These are phyloP conservation scores for Mormyrops boulengeri DNA, from an alignment of 2,797 vertebrate species.

Conservation along the genomic window DNA sequence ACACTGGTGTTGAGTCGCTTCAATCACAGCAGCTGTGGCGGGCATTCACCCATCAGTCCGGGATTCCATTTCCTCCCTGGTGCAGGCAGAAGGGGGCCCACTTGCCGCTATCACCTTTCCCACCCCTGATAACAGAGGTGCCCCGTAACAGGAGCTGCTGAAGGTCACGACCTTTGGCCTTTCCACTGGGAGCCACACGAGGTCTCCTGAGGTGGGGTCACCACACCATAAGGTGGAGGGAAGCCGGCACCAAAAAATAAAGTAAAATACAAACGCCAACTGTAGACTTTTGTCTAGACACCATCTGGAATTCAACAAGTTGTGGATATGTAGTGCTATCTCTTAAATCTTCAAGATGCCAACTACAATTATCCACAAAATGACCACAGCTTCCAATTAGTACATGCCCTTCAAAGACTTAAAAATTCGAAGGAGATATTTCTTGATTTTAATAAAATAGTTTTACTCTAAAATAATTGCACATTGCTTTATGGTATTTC, in stretches of 20 bases:
- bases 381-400: background rate
- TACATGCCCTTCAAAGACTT: background rate
- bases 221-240: background rate
- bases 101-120: conserved; percentile 32
- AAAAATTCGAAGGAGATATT: background rate
- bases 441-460: background rate
- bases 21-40: conserved; percentile 33
- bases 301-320: conserved; percentile 47
- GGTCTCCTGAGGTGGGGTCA: conserved; percentile 26
- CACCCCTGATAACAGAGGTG: conserved; percentile 27
- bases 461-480: background rate
- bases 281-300: conserved; percentile 47
- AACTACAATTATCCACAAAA: conserved; percentile 13
- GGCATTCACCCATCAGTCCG: conserved; percentile 42
- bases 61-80: conserved; percentile 23
- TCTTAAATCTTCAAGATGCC: conserved; percentile 29
- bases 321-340: conserved; percentile 30
- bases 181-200: background rate
- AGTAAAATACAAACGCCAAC: conserved; percentile 31
- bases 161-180: conserved; percentile 12
- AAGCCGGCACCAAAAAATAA: conserved; percentile 3
- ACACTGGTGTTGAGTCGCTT: background rate
- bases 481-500: background rate
- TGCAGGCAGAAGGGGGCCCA: conserved; percentile 21
- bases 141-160: conserved; percentile 40